These are phyloP conservation scores for Pammene fasciana DNA, from an alignment of 2,888 invertebrate species.

Conservation along the genomic window DNA sequence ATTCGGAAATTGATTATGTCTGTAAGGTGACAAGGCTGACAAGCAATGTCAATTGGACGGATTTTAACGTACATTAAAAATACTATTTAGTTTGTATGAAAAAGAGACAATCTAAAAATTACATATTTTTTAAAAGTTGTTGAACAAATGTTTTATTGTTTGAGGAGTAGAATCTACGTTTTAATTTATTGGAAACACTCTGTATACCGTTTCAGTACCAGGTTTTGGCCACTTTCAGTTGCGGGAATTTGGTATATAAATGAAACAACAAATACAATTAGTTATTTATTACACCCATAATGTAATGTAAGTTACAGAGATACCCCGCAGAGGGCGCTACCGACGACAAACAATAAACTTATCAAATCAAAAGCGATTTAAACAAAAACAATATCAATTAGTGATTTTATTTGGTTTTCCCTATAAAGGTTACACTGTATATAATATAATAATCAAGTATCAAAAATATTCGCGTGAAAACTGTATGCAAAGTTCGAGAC, in stretches of 20 bases:
- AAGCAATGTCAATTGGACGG: no score
- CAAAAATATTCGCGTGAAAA: constrained; percentile 33
- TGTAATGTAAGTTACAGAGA: constrained; percentile 26
- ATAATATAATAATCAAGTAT: constrained; percentile 25
- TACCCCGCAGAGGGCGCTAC: constrained; percentile 19
- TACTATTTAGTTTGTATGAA: no score
- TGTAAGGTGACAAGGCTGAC: no score
- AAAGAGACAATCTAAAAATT: no score
- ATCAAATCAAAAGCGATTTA: constrained; percentile 36
- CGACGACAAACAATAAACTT: constrained; percentile 36
- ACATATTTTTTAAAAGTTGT: no score
- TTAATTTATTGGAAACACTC: no score
- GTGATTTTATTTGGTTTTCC: constrained; percentile 50
- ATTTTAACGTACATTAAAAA: no score
- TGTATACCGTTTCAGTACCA: no score
- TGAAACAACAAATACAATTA: constrained; percentile 34
- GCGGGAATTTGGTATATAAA: not conserved
- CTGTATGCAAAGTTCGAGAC: constrained; percentile 28
- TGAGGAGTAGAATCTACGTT: no score
- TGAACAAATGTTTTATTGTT: no score
- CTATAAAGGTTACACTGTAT: constrained; percentile 41
- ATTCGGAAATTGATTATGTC: no score
- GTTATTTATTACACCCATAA: constrained; percentile 42
- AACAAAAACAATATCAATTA: constrained; percentile 48
- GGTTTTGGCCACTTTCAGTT: not conserved